These are phyloP conservation scores for Harpagus bidentatus DNA, from an alignment of 2,113 vertebrate genomes.

Conservation along the genomic window DNA sequence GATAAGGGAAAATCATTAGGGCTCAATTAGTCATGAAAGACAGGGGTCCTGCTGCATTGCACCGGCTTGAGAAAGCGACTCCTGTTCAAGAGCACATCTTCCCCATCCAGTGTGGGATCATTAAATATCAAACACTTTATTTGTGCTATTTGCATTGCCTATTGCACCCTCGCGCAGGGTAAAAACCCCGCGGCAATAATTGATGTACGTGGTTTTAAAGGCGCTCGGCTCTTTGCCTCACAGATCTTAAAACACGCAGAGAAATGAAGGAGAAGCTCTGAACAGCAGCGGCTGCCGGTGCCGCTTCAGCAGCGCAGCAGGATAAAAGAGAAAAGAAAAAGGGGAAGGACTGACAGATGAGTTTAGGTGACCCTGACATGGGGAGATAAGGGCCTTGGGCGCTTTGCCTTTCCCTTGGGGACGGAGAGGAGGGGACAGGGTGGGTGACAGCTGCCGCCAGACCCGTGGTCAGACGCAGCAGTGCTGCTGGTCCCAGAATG, in stretches of 20 bases:
- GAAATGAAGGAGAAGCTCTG: not conserved
- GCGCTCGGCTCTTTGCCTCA: fast-evolving
- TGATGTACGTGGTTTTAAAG: not conserved
- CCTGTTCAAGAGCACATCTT: not conserved
- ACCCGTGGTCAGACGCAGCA: not conserved
- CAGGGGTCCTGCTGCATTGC: not conserved
- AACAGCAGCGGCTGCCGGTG: fast-evolving
- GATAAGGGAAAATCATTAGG: slow-evolving; percentile 30
- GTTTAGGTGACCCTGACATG: not conserved
- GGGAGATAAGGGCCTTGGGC: not conserved
- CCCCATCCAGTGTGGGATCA: not conserved
- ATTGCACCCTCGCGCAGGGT: not conserved
- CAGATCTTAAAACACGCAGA: not conserved
- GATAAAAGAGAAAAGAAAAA: not conserved
- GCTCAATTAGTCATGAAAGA: slow-evolving; percentile 11
- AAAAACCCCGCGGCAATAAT: fast-evolving
- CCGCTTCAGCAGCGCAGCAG: fast-evolving
- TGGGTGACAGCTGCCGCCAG: fast-evolving
- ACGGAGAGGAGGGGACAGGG: not conserved
- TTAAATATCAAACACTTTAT: slow-evolving; percentile 11
- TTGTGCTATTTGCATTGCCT: not conserved
- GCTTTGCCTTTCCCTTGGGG: not conserved
- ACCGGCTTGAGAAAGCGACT: not conserved
- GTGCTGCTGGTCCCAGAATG: not conserved
- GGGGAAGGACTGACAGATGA: not conserved